Conservation (phyloP, 2,113 vertebrate genomes). For the Arothron firmamentum region DNA sequence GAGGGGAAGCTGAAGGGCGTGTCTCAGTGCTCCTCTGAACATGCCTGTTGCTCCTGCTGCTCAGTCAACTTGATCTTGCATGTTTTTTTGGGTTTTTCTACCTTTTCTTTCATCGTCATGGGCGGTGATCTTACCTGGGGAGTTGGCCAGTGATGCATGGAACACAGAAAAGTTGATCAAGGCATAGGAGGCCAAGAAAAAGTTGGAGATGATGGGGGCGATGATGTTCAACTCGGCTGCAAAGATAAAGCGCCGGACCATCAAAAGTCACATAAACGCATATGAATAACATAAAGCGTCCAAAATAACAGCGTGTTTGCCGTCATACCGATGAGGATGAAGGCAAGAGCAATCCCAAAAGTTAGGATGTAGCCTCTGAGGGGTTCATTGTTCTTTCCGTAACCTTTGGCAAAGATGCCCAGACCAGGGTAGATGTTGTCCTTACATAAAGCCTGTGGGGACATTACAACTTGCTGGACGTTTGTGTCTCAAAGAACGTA, state of each 20-base stretch:
- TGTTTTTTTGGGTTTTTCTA: not conserved
- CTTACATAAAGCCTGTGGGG: constrained; percentile 89
- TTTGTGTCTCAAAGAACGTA: too few relatives aligned
- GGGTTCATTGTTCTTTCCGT: constrained; percentile 97
- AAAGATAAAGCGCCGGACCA: constrained; percentile 26
- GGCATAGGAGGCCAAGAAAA: constrained; percentile 97
- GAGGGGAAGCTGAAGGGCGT: too few relatives aligned
- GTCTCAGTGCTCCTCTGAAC: too few relatives aligned
- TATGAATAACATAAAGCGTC: too few relatives aligned
- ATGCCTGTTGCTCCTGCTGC: too few relatives aligned
- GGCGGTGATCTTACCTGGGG: constrained; percentile 83
- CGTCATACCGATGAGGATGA: constrained; percentile 91
- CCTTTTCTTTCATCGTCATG: not conserved
- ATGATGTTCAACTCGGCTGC: constrained; percentile 92
- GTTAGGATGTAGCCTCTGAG: constrained; percentile 94
- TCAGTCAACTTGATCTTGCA: too few relatives aligned
- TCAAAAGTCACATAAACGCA: not conserved
- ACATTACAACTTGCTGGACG: not conserved
- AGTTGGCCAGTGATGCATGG: constrained; percentile 96
- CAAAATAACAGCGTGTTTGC: not conserved
- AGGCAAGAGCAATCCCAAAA: constrained; percentile 91
- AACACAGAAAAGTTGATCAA: constrained; percentile 99
- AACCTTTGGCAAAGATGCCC: constrained; percentile 91
- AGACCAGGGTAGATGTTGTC: constrained; percentile 97
- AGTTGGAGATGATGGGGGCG: constrained; percentile 98